These are phyloP conservation scores for Margarornis squamiger DNA, from an alignment of 2,797 vertebrate species.

Conservation along the genomic window DNA sequence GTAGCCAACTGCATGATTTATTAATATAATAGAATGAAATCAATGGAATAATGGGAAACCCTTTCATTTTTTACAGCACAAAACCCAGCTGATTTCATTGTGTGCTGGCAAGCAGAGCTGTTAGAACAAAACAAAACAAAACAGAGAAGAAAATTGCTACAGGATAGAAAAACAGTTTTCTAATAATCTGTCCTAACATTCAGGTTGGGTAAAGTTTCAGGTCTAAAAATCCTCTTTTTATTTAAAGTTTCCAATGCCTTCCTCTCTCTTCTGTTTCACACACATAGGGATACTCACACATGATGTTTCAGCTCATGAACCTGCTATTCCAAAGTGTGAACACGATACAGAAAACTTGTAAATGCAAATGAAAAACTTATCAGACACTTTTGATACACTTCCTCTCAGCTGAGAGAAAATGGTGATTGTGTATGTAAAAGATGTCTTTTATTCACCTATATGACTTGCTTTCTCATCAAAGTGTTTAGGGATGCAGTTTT, in stretches of 20 bases:
- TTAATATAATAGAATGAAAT: slow-evolving; percentile 16
- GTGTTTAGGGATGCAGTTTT: neutral
- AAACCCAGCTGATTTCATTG: slow-evolving; percentile 13
- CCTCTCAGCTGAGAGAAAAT: neutral
- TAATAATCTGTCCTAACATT: neutral
- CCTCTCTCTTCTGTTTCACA: neutral
- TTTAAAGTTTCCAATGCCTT: neutral
- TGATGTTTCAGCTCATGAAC: neutral
- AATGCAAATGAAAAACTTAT: neutral
- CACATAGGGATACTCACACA: accelerated
- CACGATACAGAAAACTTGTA: neutral
- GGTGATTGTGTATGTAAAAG: neutral
- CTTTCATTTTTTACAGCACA: neutral
- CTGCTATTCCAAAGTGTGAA: neutral
- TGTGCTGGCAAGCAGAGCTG: neutral
- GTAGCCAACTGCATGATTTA: neutral
- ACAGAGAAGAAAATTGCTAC: neutral
- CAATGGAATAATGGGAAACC: slow-evolving; percentile 26
- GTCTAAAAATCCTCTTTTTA: neutral
- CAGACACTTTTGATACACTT: neutral
- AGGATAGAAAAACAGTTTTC: neutral
- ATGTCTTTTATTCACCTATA: neutral
- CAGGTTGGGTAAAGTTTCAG: neutral
- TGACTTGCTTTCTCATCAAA: neutral
- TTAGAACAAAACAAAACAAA: neutral